A percentile compares a stretch with the other conserved stretches of the same genome.
phyloP scores from a whole-genome alignment of 1,140 invertebrate species.

The Ptiloglossa arizonensis region DNA sequence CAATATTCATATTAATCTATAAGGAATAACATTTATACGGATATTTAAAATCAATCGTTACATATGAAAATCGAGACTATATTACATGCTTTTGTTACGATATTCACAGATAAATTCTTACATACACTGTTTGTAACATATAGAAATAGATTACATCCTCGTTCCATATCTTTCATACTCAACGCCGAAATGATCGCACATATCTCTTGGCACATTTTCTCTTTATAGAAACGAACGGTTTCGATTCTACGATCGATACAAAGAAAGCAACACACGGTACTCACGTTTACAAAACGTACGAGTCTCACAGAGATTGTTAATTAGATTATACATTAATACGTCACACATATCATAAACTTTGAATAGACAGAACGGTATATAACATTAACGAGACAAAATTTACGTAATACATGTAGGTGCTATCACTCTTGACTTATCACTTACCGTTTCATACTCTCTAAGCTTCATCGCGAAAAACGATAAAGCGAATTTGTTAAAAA shows the following conservation, averaged over 20 bases:
- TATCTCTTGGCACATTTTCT: constrained; percentile 59
- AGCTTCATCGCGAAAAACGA: not conserved
- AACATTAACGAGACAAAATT: constrained; percentile 55
- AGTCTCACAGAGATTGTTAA: constrained; percentile 24
- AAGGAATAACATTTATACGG: constrained; percentile 18
- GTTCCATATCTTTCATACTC: constrained; percentile 11
- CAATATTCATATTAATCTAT: constrained; percentile 39
- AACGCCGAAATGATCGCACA: constrained; percentile 36
- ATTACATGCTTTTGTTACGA: constrained; percentile 50
- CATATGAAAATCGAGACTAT: constrained; percentile 53
- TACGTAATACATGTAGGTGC: constrained; percentile 25
- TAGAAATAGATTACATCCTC: constrained; percentile 52
- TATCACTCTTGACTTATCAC: constrained; percentile 50
- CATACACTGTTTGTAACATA: constrained; percentile 40
- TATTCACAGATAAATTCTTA: constrained; percentile 54
- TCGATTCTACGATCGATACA: constrained; percentile 38
- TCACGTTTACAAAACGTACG: constrained; percentile 19
- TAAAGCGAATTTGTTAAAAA: constrained; percentile 16
- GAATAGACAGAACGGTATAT: constrained; percentile 62
- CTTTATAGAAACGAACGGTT: constrained; percentile 30
- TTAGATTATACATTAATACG: constrained; percentile 39
- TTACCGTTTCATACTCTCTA: constrained; percentile 30
- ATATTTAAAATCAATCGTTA: constrained; percentile 28
- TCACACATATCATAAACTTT: constrained; percentile 60
- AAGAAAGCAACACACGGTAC: constrained; percentile 44